phyloP scores from a whole-genome alignment of 1,140 invertebrate species.

The Drosophila lowei region DNA sequence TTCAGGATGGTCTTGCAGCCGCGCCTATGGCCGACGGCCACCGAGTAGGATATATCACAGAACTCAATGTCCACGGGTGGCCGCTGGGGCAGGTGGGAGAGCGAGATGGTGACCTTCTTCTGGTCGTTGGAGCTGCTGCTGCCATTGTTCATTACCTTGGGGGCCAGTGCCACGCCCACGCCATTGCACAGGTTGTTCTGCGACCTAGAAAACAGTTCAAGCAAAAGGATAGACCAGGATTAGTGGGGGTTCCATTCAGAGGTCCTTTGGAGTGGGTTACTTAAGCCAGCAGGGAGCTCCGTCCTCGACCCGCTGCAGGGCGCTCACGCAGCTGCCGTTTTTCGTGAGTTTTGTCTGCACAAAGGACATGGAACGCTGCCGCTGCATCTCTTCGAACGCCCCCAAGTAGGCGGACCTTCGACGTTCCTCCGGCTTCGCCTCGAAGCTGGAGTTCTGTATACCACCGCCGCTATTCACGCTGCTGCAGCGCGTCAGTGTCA shows the following conservation, averaged over 20 bases:
- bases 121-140: conserved; percentile 86
- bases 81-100: conserved; percentile 91
- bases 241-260: background rate
- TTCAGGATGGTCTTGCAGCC: conserved; percentile 93
- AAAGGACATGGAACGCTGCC: conserved; percentile 57
- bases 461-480: conserved; percentile 44
- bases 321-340: conserved; percentile 62
- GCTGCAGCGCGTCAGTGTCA: conserved; percentile 41
- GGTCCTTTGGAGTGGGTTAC: conserved; percentile 16
- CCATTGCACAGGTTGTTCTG: conserved; percentile 89
- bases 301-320: conserved; percentile 43
- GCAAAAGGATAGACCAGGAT: background rate
- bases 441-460: conserved; percentile 52
- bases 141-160: conserved; percentile 86
- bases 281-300: conserved; percentile 47
- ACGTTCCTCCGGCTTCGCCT: conserved; percentile 13
- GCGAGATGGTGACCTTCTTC: conserved; percentile 85
- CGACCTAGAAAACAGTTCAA: conserved; percentile 84
- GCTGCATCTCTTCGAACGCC: conserved; percentile 53
- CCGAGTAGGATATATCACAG: conserved; percentile 91
- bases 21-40: conserved; percentile 91
- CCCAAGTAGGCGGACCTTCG: conserved; percentile 46
- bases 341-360: conserved; percentile 73
- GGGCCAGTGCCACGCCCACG: conserved; percentile 84
- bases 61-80: conserved; percentile 95